Evolutionary conservation across 2,797 vertebrate genomes (phyloP).

Genomic region (Emys orbicularis): DNA sequence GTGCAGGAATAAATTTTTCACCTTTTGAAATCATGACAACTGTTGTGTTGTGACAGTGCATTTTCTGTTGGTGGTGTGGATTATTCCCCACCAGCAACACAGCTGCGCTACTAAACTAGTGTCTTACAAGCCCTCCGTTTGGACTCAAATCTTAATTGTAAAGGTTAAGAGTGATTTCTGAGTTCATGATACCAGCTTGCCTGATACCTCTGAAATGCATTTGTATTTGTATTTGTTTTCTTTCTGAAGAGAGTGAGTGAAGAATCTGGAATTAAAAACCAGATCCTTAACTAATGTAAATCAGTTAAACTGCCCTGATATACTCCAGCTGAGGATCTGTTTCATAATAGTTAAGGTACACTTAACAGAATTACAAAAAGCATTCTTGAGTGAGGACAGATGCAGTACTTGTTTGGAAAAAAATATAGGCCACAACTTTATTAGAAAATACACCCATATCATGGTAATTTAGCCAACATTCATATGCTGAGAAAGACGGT

Average conservation of each 20-base stretch:
- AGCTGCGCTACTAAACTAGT: neutral
- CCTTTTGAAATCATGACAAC: neutral
- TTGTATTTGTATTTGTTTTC: neutral
- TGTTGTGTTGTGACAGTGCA: accelerated
- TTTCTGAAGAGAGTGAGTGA: neutral
- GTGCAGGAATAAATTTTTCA: neutral
- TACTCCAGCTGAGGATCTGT: neutral
- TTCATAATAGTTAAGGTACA: neutral
- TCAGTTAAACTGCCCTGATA: neutral
- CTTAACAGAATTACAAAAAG: neutral
- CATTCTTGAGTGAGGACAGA: neutral
- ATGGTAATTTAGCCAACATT: neutral
- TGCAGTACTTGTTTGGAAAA: neutral
- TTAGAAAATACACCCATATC: neutral
- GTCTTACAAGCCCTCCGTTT: neutral
- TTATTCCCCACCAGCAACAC: neutral
- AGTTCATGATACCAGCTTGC: neutral
- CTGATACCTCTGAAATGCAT: neutral
- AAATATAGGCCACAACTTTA: neutral
- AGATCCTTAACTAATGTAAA: neutral
- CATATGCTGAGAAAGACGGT: neutral
- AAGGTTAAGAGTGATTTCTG: neutral
- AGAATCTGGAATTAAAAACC: neutral
- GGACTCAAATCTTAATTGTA: neutral
- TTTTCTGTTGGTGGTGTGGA: neutral